These are phyloP conservation scores for Mycetomoellerius zeteki DNA, from an alignment of 1,140 invertebrate genomes.

Conservation along the genomic window DNA sequence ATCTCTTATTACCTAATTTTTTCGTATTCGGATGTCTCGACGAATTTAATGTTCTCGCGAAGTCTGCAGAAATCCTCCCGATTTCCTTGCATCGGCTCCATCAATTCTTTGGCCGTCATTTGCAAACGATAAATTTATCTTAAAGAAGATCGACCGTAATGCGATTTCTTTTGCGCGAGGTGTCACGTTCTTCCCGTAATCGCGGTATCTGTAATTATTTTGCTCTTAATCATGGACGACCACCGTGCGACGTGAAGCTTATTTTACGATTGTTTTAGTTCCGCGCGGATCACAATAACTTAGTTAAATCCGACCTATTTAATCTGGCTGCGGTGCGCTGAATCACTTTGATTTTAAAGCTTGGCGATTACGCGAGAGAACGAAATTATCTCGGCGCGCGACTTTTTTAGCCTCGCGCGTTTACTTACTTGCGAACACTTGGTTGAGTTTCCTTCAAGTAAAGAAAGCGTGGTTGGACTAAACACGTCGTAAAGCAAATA, in stretches of 20 bases:
- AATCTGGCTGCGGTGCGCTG: background rate
- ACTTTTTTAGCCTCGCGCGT: background rate
- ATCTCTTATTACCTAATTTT: constrained; percentile 49
- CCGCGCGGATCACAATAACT: constrained; percentile 11
- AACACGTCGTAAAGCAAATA: constrained; percentile 41
- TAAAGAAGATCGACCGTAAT: constrained; percentile 27
- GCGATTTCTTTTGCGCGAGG: constrained; percentile 17
- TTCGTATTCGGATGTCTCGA: constrained; percentile 13
- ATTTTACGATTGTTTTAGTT: constrained; percentile 42
- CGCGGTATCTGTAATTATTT: background rate
- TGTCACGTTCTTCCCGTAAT: background rate
- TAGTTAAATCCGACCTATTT: constrained; percentile 51
- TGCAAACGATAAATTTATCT: constrained; percentile 57
- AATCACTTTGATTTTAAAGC: constrained; percentile 49
- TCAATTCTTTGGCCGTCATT: constrained; percentile 40
- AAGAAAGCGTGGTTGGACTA: background rate
- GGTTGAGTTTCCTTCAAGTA: constrained; percentile 21
- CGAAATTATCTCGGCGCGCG: constrained; percentile 32
- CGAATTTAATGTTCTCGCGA: constrained; percentile 26
- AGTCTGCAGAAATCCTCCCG: constrained; percentile 19
- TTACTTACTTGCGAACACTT: constrained; percentile 38
- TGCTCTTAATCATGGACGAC: constrained; percentile 13
- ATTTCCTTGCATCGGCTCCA: constrained; percentile 40
- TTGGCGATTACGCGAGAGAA: constrained; percentile 18
- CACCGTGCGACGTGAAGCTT: background rate